phyloP scores from a whole-genome alignment of 2,888 invertebrate species.

The Idaea straminata region DNA sequence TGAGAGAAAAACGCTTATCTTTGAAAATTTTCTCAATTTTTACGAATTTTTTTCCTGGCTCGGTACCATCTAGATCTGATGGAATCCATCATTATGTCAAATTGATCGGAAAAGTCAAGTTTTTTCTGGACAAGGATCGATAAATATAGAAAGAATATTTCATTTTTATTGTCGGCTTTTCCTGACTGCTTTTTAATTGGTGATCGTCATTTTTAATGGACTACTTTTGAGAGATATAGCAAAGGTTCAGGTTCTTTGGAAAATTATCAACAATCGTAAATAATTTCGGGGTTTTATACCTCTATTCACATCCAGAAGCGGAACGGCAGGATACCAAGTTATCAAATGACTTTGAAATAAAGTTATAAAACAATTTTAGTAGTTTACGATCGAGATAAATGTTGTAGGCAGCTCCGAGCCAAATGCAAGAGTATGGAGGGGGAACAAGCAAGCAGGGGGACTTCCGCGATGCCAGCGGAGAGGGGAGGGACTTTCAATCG shows the following conservation, averaged over 20 bases:
- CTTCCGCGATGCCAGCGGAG: conserved; percentile 50
- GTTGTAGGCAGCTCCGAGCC: conserved; percentile 50
- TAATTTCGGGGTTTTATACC: neutral
- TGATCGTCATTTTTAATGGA: neutral
- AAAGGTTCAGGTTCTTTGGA: neutral
- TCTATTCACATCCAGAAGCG: neutral
- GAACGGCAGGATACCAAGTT: neutral
- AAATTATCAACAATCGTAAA: neutral
- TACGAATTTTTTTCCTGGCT: neutral
- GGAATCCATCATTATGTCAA: conserved; percentile 7
- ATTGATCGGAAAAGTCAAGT: conserved; percentile 10
- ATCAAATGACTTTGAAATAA: neutral
- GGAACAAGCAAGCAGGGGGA: conserved; percentile 62
- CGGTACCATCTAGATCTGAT: conserved; percentile 4
- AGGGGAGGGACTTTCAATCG: conserved; percentile 46
- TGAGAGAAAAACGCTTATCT: neutral
- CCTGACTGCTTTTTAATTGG: neutral
- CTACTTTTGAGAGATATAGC: neutral
- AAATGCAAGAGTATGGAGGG: conserved; percentile 77
- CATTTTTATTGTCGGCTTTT: neutral
- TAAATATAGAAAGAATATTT: neutral
- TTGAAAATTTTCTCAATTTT: neutral
- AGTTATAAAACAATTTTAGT: neutral
- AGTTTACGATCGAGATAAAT: conserved; percentile 4
- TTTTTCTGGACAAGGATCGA: conserved; percentile 9